Base-by-base conservation (phyloP, 1,140 invertebrate genomes). In the Aphaenogaster ashmeadi region DNA sequence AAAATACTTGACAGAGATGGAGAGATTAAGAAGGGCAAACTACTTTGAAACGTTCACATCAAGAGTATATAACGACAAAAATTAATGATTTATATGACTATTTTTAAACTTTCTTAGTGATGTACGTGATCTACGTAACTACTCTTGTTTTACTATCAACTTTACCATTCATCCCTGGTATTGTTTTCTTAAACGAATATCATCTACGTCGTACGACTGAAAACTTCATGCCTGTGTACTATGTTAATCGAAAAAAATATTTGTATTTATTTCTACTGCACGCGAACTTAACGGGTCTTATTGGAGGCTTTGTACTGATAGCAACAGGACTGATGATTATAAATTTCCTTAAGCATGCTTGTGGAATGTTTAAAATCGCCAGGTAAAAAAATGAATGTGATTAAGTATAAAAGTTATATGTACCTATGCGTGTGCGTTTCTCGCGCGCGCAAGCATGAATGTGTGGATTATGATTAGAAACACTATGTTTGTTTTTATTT, bases 301-400 rank as follows among this genome's bases (percentile, higher is more conserved):
- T 64, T 36, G 75, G 75, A 36, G 9, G 0, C 1, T 21, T 21
- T 18, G 7, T 13, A 18, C 4, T 77, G 9, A 3, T 77, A 44
- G 27, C 36, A 41, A 41, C 74, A 41, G 74, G 74, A 27, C 4
- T 36, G 36, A 15, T 77, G 3, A 21, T 60, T 1, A 15, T 58
- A 44, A 18, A 11, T 8, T 77, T 33, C 44, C 15, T 18, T 15
- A 33, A n/a, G n/a, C 9, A 47, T n/a, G 2, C 2, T 1, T 78
- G 75, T 33, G 75, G 58, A 62, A n/a, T 77, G 13, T 62, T 60
- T 62, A 60, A 3, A 44, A 60, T 78, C 1, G 75, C 75, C 15
- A 62, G 75, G 75, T 78, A 15, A 77, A 36, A 2, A 15, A 18
- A 36, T 33, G 1, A 64, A 64, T 60, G 21, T 66, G 8, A 50